phyloP scores from a whole-genome alignment of 2,113 vertebrate species.

The Cranoglanis bouderius region DNA sequence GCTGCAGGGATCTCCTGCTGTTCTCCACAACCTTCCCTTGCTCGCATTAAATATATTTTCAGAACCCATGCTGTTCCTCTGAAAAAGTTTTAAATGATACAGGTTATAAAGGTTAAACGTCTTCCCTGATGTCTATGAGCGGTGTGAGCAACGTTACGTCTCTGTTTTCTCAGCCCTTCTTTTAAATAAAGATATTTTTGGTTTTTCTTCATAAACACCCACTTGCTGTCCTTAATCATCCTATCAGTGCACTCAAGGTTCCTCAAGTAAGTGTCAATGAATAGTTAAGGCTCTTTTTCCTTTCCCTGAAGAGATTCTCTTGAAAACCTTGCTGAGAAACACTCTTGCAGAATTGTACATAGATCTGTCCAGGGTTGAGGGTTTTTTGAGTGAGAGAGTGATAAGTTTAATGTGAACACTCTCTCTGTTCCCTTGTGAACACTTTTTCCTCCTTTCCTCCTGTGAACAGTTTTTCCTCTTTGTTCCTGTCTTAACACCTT shows the following conservation, averaged over 20 bases:
- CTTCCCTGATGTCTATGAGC: neutral
- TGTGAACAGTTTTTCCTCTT: no score
- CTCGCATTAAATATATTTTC: conserved; percentile 15
- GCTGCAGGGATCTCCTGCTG: conserved; percentile 3
- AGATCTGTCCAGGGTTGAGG: neutral
- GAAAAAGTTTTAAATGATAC: neutral
- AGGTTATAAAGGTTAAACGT: conserved; percentile 6
- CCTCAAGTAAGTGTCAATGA: neutral
- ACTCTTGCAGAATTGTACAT: neutral
- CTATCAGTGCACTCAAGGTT: neutral
- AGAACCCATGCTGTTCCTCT: neutral
- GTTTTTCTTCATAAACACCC: neutral
- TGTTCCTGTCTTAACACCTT: no score
- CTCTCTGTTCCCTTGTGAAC: no score
- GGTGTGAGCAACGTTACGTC: neutral
- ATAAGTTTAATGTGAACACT: no score
- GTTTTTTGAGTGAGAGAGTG: neutral
- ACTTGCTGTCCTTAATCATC: neutral
- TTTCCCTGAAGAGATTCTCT: neutral
- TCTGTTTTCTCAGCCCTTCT: neutral
- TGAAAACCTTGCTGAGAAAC: neutral
- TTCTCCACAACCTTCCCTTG: neutral
- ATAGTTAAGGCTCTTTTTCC: neutral
- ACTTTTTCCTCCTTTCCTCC: no score
- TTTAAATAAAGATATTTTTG: neutral